These are phyloP conservation scores for Mus spretus DNA, from an alignment of 2,797 vertebrate genomes.

Conservation along the genomic window DNA sequence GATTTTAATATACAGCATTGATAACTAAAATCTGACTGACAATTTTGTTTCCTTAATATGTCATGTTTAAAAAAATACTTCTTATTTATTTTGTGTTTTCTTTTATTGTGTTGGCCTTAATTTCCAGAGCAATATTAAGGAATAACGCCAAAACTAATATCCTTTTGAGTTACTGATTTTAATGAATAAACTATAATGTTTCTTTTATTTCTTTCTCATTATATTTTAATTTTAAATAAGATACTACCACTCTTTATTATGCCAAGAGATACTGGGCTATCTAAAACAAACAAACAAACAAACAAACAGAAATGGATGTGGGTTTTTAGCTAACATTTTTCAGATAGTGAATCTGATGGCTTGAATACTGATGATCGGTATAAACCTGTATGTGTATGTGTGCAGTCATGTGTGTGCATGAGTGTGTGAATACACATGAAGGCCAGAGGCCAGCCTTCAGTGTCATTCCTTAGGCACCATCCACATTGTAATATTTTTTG, in stretches of 20 bases:
- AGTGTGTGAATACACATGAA: neutral
- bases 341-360: neutral
- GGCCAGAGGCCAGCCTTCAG: neutral
- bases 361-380: conserved; percentile 4
- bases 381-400: neutral
- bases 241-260: conserved; percentile 30
- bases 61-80: neutral
- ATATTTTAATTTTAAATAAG: conserved; percentile 51
- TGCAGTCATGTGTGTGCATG: neutral
- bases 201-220: neutral
- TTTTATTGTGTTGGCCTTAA: conserved; percentile 31
- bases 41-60: conserved; percentile 28
- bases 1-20: conserved; percentile 30
- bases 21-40: conserved; percentile 20
- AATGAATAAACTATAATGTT: neutral
- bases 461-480: neutral
- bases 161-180: conserved; percentile 49
- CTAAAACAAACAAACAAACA: neutral
- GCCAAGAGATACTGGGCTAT: neutral
- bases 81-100: neutral
- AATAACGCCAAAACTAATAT: neutral
- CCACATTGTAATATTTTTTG: neutral
- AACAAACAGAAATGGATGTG: neutral
- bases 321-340: conserved; percentile 49
- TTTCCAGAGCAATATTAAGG: conserved; percentile 61